Conservation (phyloP, 2,113 vertebrate genomes). For the Ammodytes dubius region DNA sequence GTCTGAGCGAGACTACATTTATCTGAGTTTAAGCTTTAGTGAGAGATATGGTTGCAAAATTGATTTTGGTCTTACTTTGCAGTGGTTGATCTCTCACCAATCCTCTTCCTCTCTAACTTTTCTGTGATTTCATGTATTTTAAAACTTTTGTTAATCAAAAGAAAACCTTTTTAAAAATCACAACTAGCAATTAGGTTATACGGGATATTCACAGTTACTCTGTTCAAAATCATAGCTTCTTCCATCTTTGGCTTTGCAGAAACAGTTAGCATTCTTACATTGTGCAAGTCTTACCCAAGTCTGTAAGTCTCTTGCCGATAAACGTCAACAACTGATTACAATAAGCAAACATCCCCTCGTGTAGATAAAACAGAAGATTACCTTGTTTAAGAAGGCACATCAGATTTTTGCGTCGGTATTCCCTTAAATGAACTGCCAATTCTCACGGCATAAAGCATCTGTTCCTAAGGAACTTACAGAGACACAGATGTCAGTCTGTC, state of each 20-base stretch:
- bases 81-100: neutral
- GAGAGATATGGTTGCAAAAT: conserved; percentile 36
- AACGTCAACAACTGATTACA: conserved; percentile 45
- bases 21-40: conserved; percentile 26
- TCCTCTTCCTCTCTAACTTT: neutral
- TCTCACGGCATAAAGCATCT: conserved; percentile 45
- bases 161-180: neutral
- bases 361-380: conserved; percentile 44
- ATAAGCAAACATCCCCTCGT: conserved; percentile 16
- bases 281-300: neutral
- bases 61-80: neutral
- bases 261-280: neutral
- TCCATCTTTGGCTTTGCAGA: conserved; percentile 15
- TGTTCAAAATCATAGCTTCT: neutral
- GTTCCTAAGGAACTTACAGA: conserved; percentile 41
- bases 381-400: conserved; percentile 49
- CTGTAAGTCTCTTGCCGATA: neutral
- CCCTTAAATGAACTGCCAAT: conserved; percentile 45
- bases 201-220: neutral
- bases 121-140: conserved; percentile 8
- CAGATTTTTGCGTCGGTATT: conserved; percentile 40
- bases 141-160: too few species aligned
- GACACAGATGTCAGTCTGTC: conserved; percentile 55
- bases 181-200: neutral
- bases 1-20: conserved; percentile 28